phyloP scores from a whole-genome alignment of 1,140 invertebrate genomes.

The Euura lappo region DNA sequence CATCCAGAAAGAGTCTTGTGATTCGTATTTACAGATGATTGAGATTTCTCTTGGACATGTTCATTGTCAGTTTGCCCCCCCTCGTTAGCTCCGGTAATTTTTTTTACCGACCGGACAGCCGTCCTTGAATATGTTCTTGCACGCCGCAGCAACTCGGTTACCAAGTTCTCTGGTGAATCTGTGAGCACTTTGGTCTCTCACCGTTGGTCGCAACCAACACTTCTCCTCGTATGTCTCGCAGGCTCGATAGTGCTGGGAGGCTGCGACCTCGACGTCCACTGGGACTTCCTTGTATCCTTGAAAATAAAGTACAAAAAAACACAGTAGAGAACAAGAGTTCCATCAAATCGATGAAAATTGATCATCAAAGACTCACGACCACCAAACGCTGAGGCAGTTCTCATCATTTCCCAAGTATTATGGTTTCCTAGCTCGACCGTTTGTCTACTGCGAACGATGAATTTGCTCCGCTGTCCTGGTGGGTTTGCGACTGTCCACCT shows the following conservation, averaged over 20 bases:
- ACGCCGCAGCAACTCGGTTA: constrained; percentile 51
- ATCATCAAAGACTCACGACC: neutral
- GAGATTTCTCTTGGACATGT: too few species aligned
- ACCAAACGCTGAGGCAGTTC: neutral
- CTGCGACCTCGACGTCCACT: constrained; percentile 28
- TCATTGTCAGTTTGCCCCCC: too few species aligned
- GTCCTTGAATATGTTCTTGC: constrained; percentile 41
- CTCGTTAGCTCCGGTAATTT: too few species aligned
- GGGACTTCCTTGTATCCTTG: constrained; percentile 26
- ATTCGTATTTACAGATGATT: too few species aligned
- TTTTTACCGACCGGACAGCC: constrained; percentile 18
- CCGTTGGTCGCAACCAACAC: constrained; percentile 58
- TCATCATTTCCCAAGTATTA: constrained; percentile 62
- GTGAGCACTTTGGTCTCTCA: constrained; percentile 55
- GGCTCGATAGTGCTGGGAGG: constrained; percentile 35
- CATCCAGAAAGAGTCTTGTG: too few species aligned
- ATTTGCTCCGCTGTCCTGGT: constrained; percentile 66
- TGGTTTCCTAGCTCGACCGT: constrained; percentile 70
- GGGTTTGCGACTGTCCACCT: constrained; percentile 62
- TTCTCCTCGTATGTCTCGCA: constrained; percentile 62
- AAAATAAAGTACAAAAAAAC: constrained; percentile 40
- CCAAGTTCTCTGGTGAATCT: constrained; percentile 50
- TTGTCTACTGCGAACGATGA: constrained; percentile 62
- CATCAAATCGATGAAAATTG: constrained; percentile 37
- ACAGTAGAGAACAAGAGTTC: constrained; percentile 45